These are phyloP conservation scores for Octonoba sinensis DNA, from an alignment of 2,888 invertebrate genomes.

Conservation along the genomic window DNA sequence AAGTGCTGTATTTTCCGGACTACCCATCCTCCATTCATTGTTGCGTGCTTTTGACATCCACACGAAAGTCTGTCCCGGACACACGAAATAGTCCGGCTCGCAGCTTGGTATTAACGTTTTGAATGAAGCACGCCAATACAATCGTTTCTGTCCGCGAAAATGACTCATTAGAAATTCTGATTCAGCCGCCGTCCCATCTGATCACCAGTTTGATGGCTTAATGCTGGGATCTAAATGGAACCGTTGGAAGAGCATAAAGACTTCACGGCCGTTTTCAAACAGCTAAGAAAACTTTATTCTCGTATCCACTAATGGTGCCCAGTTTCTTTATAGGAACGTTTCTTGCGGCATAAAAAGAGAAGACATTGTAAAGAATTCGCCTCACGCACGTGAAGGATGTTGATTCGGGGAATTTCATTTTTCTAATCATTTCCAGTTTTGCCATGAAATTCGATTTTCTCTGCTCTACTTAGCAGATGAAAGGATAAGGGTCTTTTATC, in stretches of 20 bases:
- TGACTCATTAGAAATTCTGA: conserved; percentile 54
- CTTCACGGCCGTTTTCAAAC: conserved; percentile 9
- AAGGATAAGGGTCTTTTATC: too few relatives aligned
- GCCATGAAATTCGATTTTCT: conserved; percentile 48
- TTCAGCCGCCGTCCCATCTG: conserved; percentile 25
- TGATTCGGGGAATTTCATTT: conserved; percentile 57
- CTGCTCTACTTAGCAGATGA: neutral
- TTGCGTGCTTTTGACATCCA: conserved; percentile 29
- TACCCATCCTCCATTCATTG: conserved; percentile 37
- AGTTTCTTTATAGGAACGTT: conserved; percentile 17
- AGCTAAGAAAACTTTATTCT: conserved; percentile 36
- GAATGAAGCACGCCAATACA: conserved; percentile 31
- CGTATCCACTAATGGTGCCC: conserved; percentile 40
- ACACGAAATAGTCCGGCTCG: conserved; percentile 15
- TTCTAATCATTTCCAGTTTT: conserved; percentile 56
- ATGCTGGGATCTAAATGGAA: conserved; percentile 37
- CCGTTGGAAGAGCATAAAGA: conserved; percentile 16
- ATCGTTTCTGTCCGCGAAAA: conserved; percentile 7
- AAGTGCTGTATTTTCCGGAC: conserved; percentile 5
- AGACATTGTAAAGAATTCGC: conserved; percentile 26
- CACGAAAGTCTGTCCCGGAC: conserved; percentile 20
- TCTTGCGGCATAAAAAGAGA: conserved; percentile 34
- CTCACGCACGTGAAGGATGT: conserved; percentile 41
- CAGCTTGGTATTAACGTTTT: conserved; percentile 33
- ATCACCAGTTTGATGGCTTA: conserved; percentile 49